Percentiles rank a stretch among this genome's conserved stretches.
Evolutionary conservation across 2,797 vertebrate species (phyloP).

Genomic region (Myotis vivesi): DNA sequence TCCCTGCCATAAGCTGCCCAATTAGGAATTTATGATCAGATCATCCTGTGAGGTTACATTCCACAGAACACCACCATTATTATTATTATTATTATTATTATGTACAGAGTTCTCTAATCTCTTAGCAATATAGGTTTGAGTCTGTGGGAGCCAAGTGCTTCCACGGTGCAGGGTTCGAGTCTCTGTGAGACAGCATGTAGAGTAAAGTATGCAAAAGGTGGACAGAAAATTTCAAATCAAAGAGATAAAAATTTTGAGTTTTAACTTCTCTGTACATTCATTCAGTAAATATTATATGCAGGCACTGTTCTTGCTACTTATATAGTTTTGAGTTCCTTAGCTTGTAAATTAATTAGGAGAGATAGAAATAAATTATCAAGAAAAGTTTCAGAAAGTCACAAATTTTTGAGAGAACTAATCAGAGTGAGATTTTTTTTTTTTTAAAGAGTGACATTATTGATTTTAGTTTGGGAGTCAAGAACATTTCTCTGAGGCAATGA

Average conservation of each 20-base stretch:
- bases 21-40: neutral
- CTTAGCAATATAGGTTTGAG: neutral
- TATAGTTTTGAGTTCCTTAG: neutral
- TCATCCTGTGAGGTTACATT: neutral
- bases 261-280: neutral
- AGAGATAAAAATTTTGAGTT: neutral
- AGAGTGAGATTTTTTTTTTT: neutral
- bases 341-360: neutral
- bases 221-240: neutral
- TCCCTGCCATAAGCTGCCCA: neutral
- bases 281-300: neutral
- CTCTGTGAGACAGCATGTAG: neutral
- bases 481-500: neutral
- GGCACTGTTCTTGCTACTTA: neutral
- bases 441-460: neutral
- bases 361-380: neutral
- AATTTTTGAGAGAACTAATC: neutral
- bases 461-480: neutral
- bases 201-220: neutral
- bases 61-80: neutral
- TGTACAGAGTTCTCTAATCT: neutral
- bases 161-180: neutral
- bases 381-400: neutral
- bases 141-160: neutral
- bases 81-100: neutral